Conservation (phyloP, 2,113 vertebrate genomes). For the Chamaea fasciata region DNA sequence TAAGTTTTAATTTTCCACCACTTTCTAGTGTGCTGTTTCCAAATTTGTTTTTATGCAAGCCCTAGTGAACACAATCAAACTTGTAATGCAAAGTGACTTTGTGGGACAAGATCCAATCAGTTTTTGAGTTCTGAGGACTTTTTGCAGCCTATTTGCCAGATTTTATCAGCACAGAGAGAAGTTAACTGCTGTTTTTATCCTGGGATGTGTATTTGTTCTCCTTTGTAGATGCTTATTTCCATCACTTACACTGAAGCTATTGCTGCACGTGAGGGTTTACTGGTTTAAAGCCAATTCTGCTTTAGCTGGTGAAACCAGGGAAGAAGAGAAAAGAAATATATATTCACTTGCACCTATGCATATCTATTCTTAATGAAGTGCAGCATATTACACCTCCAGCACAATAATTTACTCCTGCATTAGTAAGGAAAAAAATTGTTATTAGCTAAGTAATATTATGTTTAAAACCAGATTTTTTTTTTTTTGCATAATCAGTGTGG, state of each 20-base stretch:
- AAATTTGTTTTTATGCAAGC: conserved; percentile 23
- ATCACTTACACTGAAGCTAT: not conserved
- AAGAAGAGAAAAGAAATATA: not conserved
- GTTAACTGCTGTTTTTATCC: not conserved
- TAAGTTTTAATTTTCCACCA: conserved; percentile 16
- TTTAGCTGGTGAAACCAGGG: not conserved
- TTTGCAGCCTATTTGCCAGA: not conserved
- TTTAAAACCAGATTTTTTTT: not conserved
- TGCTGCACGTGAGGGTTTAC: not conserved
- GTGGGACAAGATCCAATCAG: not conserved
- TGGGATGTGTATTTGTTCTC: not conserved
- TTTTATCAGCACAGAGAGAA: not conserved
- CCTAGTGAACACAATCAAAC: not conserved
- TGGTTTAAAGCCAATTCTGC: not conserved
- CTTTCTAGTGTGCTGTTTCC: not conserved
- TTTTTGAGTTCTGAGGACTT: not conserved
- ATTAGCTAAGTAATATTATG: not conserved
- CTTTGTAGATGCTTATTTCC: not conserved
- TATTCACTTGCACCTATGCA: not conserved
- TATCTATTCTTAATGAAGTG: not conserved
- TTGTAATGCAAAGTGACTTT: not conserved
- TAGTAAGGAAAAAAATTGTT: not conserved
- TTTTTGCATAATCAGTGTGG: not conserved
- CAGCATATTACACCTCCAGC: not conserved
- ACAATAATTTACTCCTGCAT: not conserved